These are phyloP conservation scores for Holothuria leucospilota DNA, from an alignment of 53 echinoderm and acorn worm genomes.

Conservation along the genomic window DNA sequence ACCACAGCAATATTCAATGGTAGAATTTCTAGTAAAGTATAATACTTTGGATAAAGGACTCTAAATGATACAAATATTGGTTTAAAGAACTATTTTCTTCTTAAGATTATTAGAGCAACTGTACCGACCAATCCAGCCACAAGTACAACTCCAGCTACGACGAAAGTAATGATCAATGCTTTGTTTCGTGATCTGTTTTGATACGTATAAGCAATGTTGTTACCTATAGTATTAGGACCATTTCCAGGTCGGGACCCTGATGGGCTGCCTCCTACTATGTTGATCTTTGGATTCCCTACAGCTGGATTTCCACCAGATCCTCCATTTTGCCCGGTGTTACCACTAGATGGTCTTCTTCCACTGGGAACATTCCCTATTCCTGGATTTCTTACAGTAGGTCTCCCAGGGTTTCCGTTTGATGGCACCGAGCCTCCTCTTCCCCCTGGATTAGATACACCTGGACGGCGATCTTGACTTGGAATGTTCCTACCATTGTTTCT, in stretches of 20 bases:
- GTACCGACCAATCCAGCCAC: background rate
- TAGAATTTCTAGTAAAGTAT: too few species aligned
- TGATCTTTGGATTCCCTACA: slow-evolving; percentile 11
- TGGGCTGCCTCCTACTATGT: slow-evolving; percentile 1
- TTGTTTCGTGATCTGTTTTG: slow-evolving; percentile 1
- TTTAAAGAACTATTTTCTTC: background rate
- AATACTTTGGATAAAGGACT: too few species aligned
- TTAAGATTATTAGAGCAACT: background rate
- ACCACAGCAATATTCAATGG: too few species aligned
- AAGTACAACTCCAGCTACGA: background rate
- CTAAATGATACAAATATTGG: too few species aligned
- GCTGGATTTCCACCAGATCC: background rate
- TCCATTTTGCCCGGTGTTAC: background rate
- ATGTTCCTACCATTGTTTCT: background rate
- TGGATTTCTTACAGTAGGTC: background rate
- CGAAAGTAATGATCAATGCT: slow-evolving; percentile 6
- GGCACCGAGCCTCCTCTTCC: background rate
- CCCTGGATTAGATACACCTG: background rate
- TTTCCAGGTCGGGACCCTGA: background rate
- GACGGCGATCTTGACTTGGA: background rate
- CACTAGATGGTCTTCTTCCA: background rate
- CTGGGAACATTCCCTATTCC: background rate
- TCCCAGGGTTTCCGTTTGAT: background rate
- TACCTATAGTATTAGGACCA: background rate
- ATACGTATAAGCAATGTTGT: slow-evolving; percentile 22